These are phyloP conservation scores for Menidia menidia DNA, from an alignment of 2,797 vertebrate species.

Conservation along the genomic window DNA sequence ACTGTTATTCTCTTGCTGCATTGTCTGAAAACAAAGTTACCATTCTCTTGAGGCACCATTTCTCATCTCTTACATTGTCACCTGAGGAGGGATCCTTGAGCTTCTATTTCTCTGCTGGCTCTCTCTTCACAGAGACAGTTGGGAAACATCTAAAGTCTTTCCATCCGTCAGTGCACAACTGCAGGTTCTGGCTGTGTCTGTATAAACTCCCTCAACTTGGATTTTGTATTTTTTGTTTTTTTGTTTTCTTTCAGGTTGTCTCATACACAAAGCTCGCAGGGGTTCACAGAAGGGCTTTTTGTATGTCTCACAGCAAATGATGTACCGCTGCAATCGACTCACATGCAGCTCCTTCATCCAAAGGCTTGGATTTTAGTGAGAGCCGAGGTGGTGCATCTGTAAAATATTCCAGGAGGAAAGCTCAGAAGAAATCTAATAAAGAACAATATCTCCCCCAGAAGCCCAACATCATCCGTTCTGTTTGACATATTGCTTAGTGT, in stretches of 20 bases:
- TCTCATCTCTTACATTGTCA: conserved; percentile 34
- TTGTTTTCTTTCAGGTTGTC: conserved; percentile 47
- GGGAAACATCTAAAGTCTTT: conserved; percentile 61
- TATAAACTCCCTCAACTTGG: conserved; percentile 45
- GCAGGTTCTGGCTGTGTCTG: conserved; percentile 55
- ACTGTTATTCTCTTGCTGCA: background rate
- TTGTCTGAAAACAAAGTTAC: background rate
- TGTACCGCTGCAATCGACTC: conserved; percentile 23
- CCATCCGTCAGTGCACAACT: conserved; percentile 49
- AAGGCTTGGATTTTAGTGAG: conserved; percentile 5
- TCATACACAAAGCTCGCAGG: conserved; percentile 23
- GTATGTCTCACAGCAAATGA: conserved; percentile 26
- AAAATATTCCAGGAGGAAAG: conserved; percentile 3
- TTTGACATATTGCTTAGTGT: background rate
- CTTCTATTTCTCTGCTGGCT: conserved; percentile 47
- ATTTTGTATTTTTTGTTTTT: conserved; percentile 20
- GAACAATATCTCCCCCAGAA: background rate
- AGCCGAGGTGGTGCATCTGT: conserved; percentile 1
- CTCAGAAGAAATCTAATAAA: background rate
- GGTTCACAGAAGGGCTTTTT: conserved; percentile 33
- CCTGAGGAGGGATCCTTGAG: conserved; percentile 19
- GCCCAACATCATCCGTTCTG: background rate
- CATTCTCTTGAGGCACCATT: conserved; percentile 11
- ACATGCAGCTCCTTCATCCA: conserved; percentile 26
- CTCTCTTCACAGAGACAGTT: conserved; percentile 44